A percentile compares a stretch with the other conserved stretches of the same genome.
phyloP scores from a whole-genome alignment of 2,113 vertebrate genomes.

The Hemibagrus wyckioides region DNA sequence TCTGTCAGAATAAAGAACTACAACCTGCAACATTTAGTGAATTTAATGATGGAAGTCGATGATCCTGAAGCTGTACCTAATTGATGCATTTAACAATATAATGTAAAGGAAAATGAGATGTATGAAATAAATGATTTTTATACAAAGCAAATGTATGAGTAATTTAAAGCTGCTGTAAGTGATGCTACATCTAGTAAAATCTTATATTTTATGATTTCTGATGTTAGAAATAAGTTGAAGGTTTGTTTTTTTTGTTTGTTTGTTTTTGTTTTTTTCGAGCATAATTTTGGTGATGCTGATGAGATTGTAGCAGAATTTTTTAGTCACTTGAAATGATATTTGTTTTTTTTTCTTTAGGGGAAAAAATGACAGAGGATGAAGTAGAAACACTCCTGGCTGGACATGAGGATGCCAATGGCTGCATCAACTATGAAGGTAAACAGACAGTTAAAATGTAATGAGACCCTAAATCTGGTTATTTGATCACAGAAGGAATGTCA shows the following conservation, averaged over 20 bases:
- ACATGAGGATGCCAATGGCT: slow-evolving; percentile 93
- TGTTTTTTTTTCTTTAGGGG: slow-evolving; percentile 70
- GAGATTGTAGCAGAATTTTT: background rate
- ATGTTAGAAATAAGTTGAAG: background rate
- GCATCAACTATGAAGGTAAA: slow-evolving; percentile 96
- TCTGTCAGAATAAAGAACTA: background rate
- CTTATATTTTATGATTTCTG: background rate
- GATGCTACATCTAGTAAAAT: background rate
- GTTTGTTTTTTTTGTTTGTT: too few species aligned
- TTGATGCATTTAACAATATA: background rate
- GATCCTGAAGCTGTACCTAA: background rate
- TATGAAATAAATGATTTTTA: background rate
- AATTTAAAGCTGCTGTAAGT: background rate
- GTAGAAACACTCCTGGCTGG: slow-evolving; percentile 88
- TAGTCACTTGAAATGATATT: background rate
- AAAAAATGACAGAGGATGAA: slow-evolving; percentile 94
- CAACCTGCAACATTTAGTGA: background rate
- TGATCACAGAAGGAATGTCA: background rate
- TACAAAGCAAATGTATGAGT: background rate
- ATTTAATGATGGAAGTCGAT: background rate
- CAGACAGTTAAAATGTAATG: background rate
- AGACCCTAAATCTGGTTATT: background rate
- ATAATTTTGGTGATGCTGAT: background rate
- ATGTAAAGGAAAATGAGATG: background rate
- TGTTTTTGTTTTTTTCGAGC: background rate